A percentile compares a stretch with the other conserved stretches of the same genome.
phyloP scores from a whole-genome alignment of 1,140 invertebrate genomes.

The Drosophila truncata region DNA sequence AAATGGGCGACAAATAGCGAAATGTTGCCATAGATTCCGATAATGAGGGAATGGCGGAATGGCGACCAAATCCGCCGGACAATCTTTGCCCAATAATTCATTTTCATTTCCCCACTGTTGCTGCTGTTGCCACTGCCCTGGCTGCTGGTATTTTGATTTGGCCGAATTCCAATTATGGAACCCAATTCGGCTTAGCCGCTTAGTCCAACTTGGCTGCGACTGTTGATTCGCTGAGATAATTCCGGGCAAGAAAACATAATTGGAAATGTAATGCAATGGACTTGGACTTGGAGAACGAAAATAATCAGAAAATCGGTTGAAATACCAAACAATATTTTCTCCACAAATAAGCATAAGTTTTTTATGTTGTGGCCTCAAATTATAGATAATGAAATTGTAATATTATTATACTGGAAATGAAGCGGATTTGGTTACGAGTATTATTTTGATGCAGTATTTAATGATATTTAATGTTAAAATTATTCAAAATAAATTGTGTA shows the following conservation, averaged over 20 bases:
- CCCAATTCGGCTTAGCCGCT: conserved; percentile 34
- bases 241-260: conserved; percentile 34
- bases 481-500: too few species aligned
- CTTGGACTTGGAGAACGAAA: conserved; percentile 34
- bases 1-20: conserved; percentile 74
- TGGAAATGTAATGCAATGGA: conserved; percentile 49
- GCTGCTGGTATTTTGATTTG: conserved; percentile 69
- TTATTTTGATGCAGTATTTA: not conserved
- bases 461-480: too few species aligned
- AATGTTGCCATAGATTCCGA: conserved; percentile 72
- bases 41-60: conserved; percentile 47
- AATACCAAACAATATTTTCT: not conserved
- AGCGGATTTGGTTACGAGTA: too few species aligned
- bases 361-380: not conserved
- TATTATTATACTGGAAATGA: too few species aligned
- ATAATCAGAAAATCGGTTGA: not conserved
- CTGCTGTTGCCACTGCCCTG: conserved; percentile 1
- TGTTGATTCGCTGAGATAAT: conserved; percentile 47
- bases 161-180: conserved; percentile 53
- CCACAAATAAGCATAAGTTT: not conserved
- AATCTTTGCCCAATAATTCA: conserved; percentile 73
- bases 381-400: not conserved
- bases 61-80: conserved; percentile 25
- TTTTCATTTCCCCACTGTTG: conserved; percentile 47
- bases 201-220: conserved; percentile 40